phyloP scores from a whole-genome alignment of 2,888 invertebrate genomes.

The Amphipoea oculea region DNA sequence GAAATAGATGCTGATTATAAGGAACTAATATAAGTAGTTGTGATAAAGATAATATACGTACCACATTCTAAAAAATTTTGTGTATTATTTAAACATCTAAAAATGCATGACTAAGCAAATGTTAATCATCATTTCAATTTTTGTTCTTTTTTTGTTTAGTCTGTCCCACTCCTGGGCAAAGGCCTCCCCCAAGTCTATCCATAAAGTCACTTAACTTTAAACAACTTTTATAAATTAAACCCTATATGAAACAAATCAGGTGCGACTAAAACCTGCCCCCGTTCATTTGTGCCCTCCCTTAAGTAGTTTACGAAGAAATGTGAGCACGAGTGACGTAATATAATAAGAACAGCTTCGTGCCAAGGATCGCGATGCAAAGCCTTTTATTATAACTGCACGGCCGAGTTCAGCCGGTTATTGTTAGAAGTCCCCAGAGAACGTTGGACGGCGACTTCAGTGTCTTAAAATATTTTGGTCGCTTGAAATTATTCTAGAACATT shows the following conservation, averaged over 20 bases:
- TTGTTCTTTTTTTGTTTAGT: no score
- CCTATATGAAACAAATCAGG: neutral
- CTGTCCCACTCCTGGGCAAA: no score
- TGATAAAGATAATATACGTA: neutral
- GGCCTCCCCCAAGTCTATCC: no score
- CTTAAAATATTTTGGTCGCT: conserved; percentile 48
- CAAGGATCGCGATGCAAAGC: conserved; percentile 61
- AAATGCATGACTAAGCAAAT: neutral
- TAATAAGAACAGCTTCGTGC: conserved; percentile 59
- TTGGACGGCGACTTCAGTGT: conserved; percentile 17
- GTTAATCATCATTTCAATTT: neutral
- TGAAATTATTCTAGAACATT: conserved; percentile 11
- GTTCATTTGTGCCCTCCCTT: neutral
- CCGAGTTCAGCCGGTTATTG: conserved; percentile 61
- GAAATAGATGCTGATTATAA: neutral
- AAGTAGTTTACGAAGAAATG: conserved; percentile 25
- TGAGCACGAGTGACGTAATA: conserved; percentile 53
- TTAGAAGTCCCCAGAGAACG: conserved; percentile 43
- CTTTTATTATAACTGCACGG: conserved; percentile 65
- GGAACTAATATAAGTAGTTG: neutral
- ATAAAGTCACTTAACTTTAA: neutral
- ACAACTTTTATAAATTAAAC: neutral
- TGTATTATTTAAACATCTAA: neutral
- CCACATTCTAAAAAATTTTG: neutral
- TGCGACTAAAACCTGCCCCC: neutral